phyloP scores from a whole-genome alignment of 2,797 vertebrate species.

The Oreortyx pictus region DNA sequence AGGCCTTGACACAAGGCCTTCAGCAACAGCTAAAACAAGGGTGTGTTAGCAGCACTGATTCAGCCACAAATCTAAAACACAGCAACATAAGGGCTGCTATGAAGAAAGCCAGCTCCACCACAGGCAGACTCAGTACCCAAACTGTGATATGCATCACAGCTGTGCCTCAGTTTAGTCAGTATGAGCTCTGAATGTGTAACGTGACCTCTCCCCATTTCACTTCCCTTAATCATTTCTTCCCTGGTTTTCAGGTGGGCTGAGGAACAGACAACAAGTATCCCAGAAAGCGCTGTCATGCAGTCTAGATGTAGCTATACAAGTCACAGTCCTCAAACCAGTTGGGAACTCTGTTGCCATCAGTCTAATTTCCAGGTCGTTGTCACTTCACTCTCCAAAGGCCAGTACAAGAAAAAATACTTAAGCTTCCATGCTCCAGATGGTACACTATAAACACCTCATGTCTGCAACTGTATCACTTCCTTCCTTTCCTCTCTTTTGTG shows the following conservation, averaged over 20 bases:
- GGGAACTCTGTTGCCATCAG: not conserved
- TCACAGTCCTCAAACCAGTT: not conserved
- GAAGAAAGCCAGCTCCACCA: not conserved
- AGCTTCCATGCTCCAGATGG: not conserved
- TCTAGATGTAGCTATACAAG: not conserved
- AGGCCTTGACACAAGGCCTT: not conserved
- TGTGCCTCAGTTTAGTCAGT: not conserved
- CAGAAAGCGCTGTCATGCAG: not conserved
- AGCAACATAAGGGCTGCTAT: fast-evolving
- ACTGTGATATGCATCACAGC: not conserved
- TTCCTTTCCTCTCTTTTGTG: fast-evolving
- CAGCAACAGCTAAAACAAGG: not conserved
- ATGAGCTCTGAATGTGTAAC: not conserved
- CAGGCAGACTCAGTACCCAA: not conserved
- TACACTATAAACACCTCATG: not conserved
- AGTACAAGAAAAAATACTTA: not conserved
- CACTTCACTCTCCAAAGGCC: not conserved
- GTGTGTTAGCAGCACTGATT: not conserved
- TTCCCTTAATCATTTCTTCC: not conserved
- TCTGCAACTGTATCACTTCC: not conserved
- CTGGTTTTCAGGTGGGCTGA: not conserved
- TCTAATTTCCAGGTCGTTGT: not conserved
- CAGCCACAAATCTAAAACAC: not conserved
- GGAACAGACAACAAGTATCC: not conserved
- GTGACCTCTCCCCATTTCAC: not conserved